phyloP scores from a whole-genome alignment of 2,113 vertebrate species.

The Neopipo cinnamomea region DNA sequence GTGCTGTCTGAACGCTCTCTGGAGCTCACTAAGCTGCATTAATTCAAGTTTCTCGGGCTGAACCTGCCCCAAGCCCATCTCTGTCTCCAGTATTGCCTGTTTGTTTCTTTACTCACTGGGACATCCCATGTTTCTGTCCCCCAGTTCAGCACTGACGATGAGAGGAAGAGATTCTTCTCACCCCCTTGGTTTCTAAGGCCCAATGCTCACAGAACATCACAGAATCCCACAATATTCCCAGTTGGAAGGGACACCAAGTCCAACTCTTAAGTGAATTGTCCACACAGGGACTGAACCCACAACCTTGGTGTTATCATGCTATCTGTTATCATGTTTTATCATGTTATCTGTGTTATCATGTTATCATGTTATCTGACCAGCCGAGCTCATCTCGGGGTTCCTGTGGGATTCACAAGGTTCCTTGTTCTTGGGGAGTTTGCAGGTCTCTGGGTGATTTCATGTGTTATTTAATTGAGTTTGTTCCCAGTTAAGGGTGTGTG shows the following conservation, averaged over 20 bases:
- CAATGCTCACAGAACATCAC: not conserved
- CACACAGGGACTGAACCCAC: not conserved
- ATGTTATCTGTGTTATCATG: too few relatives aligned
- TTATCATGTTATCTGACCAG: not conserved
- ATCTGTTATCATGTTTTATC: too few relatives aligned
- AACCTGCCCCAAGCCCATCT: not conserved
- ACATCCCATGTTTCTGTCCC: not conserved
- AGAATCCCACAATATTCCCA: not conserved
- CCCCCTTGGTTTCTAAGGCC: not conserved
- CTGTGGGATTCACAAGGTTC: not conserved
- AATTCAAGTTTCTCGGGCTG: not conserved
- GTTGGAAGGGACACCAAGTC: not conserved
- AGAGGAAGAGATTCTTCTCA: not conserved
- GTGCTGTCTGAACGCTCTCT: not conserved
- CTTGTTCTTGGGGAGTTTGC: not conserved
- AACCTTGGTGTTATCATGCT: not conserved
- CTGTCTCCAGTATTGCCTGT: not conserved
- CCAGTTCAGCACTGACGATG: not conserved
- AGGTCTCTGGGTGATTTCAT: not conserved
- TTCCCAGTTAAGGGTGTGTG: not conserved
- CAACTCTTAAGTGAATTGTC: not conserved
- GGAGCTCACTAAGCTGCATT: not conserved
- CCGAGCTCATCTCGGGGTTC: not conserved
- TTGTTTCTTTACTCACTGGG: not conserved
- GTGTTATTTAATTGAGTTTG: not conserved